Conservation (phyloP, 2,113 vertebrate species). For the Brachyhypopomus occidentalis region DNA sequence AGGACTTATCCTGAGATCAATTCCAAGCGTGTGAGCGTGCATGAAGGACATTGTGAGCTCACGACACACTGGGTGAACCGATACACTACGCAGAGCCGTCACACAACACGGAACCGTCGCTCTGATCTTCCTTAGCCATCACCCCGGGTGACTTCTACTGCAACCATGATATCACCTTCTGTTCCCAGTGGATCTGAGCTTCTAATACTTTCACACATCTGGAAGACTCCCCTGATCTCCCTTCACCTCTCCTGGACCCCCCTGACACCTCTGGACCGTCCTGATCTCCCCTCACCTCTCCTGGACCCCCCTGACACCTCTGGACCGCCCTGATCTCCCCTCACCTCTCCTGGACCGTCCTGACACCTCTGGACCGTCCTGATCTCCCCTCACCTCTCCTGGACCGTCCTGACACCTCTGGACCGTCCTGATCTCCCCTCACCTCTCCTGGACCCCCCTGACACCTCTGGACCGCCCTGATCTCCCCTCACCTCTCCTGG, state of each 20-base stretch:
- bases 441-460: too few relatives aligned
- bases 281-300: too few relatives aligned
- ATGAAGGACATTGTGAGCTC: conserved; percentile 16
- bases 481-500: too few relatives aligned
- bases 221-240: conserved; percentile 27
- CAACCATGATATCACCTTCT: neutral
- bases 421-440: neutral
- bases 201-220: conserved; percentile 23
- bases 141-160: conserved; percentile 10
- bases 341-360: too few relatives aligned
- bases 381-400: too few relatives aligned
- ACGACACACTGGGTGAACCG: conserved; percentile 30
- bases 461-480: too few relatives aligned
- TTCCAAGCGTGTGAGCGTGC: conserved; percentile 12
- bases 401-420: too few relatives aligned
- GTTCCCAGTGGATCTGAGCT: neutral
- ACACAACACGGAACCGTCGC: conserved; percentile 8
- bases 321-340: too few relatives aligned
- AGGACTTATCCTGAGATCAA: neutral
- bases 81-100: conserved; percentile 10
- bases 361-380: too few relatives aligned
- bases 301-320: neutral
- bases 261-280: neutral
- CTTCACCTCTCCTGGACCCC: too few relatives aligned
- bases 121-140: conserved; percentile 7